Percentiles rank a stretch among this genome's conserved stretches.
These are phyloP conservation scores for Heterotis niloticus DNA, from an alignment of 2,113 vertebrate genomes.

Conservation along the genomic window DNA sequence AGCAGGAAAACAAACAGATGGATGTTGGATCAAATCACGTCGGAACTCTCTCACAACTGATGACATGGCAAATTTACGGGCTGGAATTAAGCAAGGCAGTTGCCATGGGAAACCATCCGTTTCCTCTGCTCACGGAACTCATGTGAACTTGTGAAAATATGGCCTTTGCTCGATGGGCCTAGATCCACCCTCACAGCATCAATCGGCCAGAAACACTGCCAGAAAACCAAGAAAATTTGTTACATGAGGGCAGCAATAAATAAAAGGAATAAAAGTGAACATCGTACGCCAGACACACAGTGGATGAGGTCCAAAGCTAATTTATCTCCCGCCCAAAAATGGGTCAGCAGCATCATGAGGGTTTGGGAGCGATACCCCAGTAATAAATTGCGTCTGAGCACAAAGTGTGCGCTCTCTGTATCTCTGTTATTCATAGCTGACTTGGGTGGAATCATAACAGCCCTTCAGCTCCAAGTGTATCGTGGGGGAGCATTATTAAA, in stretches of 20 bases:
- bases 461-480: neutral
- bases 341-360: slow-evolving; percentile 25
- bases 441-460: neutral
- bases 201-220: neutral
- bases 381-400: neutral
- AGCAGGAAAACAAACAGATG: too few relatives aligned
- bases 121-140: neutral
- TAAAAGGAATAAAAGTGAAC: slow-evolving; percentile 45
- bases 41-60: too few relatives aligned
- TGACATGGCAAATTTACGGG: too few relatives aligned
- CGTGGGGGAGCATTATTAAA: neutral
- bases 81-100: neutral
- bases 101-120: neutral
- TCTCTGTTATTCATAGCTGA: neutral
- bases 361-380: neutral
- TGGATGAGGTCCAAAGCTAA: slow-evolving; percentile 17
- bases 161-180: neutral
- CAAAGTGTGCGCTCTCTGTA: neutral
- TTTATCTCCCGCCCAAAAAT: slow-evolving; percentile 19
- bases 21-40: too few relatives aligned
- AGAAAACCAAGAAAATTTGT: slow-evolving; percentile 31
- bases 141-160: too few relatives aligned
- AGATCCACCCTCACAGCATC: neutral
- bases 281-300: slow-evolving; percentile 32
- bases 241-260: slow-evolving; percentile 39